Evolutionary conservation across 2,888 invertebrate genomes (phyloP).

Genomic region (Eurytoma adleriae): DNA sequence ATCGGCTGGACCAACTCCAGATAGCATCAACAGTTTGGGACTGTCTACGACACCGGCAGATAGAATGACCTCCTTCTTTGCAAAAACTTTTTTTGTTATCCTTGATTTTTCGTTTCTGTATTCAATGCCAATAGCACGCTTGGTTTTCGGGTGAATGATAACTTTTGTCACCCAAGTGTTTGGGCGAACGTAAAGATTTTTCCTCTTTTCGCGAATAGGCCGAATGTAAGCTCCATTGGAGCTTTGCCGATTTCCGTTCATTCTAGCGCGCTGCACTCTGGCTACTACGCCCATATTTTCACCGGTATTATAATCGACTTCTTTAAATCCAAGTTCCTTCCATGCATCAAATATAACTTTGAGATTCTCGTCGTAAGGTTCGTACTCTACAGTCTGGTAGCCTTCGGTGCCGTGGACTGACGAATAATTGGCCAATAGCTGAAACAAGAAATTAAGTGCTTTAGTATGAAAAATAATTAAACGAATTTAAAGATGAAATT

Average conservation of each 20-base stretch:
- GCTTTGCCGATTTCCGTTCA: too few species aligned
- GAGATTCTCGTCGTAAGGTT: too few species aligned
- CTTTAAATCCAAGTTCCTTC: too few species aligned
- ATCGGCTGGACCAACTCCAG: constrained; percentile 87
- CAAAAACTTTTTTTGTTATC: constrained; percentile 77
- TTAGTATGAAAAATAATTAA: too few species aligned
- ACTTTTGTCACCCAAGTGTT: constrained; percentile 69
- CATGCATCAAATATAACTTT: too few species aligned
- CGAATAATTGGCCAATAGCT: neutral
- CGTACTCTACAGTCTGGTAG: too few species aligned
- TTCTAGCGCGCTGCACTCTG: too few species aligned
- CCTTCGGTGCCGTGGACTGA: too few species aligned
- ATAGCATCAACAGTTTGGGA: constrained; percentile 94
- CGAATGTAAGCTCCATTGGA: too few species aligned
- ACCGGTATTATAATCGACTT: neutral
- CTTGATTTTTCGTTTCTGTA: constrained; percentile 81
- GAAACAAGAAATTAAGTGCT: too few species aligned
- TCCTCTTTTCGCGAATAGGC: too few species aligned
- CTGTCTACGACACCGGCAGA: constrained; percentile 93
- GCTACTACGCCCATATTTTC: neutral
- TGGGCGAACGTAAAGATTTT: neutral
- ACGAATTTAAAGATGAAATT: too few species aligned
- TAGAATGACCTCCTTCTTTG: constrained; percentile 88
- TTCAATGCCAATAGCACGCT: constrained; percentile 87
- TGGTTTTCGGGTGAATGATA: constrained; percentile 84